Conservation (phyloP, 2,797 vertebrate species). For the Pseudopleuronectes americanus region DNA sequence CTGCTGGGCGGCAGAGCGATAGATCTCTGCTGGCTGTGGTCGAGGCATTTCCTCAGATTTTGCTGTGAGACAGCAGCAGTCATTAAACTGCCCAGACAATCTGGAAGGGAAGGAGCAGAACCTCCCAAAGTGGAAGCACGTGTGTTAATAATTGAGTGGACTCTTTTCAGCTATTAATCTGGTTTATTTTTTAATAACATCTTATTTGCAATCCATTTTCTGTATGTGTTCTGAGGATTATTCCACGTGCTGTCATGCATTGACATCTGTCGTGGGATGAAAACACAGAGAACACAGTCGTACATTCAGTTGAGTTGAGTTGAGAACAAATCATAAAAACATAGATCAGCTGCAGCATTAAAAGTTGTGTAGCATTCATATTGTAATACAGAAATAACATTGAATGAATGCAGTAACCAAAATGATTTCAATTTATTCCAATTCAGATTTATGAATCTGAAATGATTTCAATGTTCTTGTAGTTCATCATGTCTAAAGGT, state of each 20-base stretch:
- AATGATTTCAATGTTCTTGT: not conserved
- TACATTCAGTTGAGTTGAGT: not conserved
- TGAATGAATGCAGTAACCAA: not conserved
- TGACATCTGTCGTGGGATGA: not conserved
- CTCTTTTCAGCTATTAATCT: not conserved
- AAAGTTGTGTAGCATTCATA: not conserved
- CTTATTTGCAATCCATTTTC: not conserved
- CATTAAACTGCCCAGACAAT: constrained; percentile 14
- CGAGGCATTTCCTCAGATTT: constrained; percentile 46
- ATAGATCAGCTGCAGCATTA: too few species aligned
- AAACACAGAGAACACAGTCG: not conserved
- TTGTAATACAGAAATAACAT: not conserved
- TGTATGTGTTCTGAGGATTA: not conserved
- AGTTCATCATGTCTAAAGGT: not conserved
- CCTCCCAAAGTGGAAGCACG: not conserved
- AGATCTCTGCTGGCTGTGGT: constrained; percentile 54
- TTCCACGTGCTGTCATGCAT: not conserved
- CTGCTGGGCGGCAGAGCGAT: constrained; percentile 58
- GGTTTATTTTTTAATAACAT: not conserved
- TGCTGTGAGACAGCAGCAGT: constrained; percentile 18
- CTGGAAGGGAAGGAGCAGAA: not conserved
- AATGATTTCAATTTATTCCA: not conserved
- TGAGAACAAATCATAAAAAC: too few species aligned
- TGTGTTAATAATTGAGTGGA: not conserved
- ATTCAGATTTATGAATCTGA: not conserved